Conservation (phyloP, 2,888 invertebrate species). For the Chalcis sispes region DNA sequence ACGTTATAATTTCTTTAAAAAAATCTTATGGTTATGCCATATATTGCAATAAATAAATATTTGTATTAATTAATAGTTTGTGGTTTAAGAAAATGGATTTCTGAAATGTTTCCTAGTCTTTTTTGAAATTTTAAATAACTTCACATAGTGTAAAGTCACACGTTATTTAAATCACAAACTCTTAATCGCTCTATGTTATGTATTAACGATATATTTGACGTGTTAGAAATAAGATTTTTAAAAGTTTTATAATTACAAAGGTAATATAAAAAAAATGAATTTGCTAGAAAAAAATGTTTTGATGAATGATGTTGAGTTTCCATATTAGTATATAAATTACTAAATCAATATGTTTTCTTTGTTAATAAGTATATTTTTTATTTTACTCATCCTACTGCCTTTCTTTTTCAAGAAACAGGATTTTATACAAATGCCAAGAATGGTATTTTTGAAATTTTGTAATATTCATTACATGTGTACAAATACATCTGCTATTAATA, state of each 20-base stretch:
- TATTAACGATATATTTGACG: constrained; percentile 43
- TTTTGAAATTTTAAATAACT: constrained; percentile 35
- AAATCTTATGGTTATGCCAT: constrained; percentile 44
- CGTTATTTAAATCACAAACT: constrained; percentile 49
- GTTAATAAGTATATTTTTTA: constrained; percentile 57
- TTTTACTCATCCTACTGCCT: constrained; percentile 10
- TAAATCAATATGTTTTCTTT: constrained; percentile 65
- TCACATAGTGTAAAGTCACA: constrained; percentile 32
- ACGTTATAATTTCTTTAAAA: constrained; percentile 43
- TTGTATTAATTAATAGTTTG: constrained; percentile 55
- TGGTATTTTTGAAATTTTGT: no score
- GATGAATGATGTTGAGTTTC: constrained; percentile 62
- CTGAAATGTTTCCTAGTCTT: constrained; percentile 52
- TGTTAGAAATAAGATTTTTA: constrained; percentile 49
- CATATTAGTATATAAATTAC: constrained; percentile 61
- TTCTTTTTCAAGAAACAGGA: neutral
- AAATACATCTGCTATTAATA: no score
- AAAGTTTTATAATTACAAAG: constrained; percentile 33
- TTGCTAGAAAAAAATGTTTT: constrained; percentile 62
- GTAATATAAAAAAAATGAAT: constrained; percentile 61
- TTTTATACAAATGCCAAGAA: no score
- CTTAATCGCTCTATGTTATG: constrained; percentile 47
- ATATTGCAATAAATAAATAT: constrained; percentile 39
- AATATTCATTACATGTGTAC: no score
- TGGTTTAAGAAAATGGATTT: constrained; percentile 48